A percentile compares a stretch with the other conserved stretches of the same genome.
Evolutionary conservation across 2,888 invertebrate genomes (phyloP).

Genomic region (Pogonocherus hispidulus): DNA sequence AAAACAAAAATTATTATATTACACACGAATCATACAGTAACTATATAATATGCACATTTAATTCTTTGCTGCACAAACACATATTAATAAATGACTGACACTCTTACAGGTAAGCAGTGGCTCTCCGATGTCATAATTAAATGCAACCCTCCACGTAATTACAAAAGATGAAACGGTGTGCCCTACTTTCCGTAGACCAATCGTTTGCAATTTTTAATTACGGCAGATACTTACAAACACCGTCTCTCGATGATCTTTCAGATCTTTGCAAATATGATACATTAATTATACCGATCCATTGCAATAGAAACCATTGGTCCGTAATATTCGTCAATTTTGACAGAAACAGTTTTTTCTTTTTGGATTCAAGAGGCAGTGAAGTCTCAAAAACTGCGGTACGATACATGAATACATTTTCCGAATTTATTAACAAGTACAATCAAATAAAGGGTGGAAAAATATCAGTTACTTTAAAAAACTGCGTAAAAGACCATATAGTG

Average conservation of each 20-base stretch:
- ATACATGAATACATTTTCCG: too few species aligned
- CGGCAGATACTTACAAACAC: neutral
- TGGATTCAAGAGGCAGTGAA: too few species aligned
- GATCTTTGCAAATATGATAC: neutral
- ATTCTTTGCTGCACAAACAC: neutral
- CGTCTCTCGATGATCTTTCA: neutral
- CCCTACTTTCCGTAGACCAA: neutral
- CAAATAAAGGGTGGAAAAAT: too few species aligned
- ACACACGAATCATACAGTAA: neutral
- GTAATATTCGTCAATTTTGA: neutral
- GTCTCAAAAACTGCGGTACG: too few species aligned
- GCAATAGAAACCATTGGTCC: neutral
- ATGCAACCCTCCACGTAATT: neutral
- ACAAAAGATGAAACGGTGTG: neutral
- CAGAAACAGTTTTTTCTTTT: too few species aligned
- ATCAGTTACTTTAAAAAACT: too few species aligned
- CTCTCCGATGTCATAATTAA: conserved; percentile 1
- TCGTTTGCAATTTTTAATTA: neutral
- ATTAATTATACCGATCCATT: neutral
- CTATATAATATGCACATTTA: neutral
- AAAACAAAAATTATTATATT: neutral
- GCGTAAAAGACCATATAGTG: too few species aligned
- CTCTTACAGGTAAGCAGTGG: neutral
- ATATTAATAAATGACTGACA: neutral
- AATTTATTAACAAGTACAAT: too few species aligned